phyloP scores from a whole-genome alignment of 2,797 vertebrate species.

The Acanthurus tractus region DNA sequence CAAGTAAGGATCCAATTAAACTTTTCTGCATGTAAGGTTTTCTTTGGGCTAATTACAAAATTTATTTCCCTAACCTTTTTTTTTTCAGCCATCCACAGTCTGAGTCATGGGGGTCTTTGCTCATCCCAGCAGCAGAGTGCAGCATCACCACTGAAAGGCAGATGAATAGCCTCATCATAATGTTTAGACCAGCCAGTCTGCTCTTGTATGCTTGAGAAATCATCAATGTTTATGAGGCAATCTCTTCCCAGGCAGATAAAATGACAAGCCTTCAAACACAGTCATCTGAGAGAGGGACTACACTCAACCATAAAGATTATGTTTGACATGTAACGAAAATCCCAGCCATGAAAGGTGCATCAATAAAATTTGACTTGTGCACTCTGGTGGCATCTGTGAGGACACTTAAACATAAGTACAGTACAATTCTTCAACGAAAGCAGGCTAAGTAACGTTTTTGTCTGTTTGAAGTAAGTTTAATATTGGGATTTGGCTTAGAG shows the following conservation, averaged over 20 bases:
- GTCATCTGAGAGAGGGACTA: conserved; percentile 11
- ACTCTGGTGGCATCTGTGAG: background rate
- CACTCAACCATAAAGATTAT: background rate
- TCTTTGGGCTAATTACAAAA: conserved; percentile 45
- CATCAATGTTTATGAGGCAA: conserved; percentile 42
- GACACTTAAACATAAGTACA: background rate
- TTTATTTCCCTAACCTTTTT: conserved; percentile 49
- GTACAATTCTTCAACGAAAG: background rate
- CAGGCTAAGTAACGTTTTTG: background rate
- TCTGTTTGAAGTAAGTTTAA: background rate
- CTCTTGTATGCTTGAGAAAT: conserved; percentile 54
- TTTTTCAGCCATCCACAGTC: conserved; percentile 37
- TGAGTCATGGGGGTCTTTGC: conserved; percentile 31
- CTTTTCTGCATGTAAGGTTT: conserved; percentile 30
- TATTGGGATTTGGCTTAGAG: background rate
- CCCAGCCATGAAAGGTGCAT: conserved; percentile 3
- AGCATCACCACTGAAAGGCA: conserved; percentile 39
- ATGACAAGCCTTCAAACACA: conserved; percentile 46
- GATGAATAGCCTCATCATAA: conserved; percentile 46
- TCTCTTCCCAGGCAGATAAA: conserved; percentile 46
- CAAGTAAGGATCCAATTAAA: conserved; percentile 28
- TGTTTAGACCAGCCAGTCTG: conserved; percentile 53
- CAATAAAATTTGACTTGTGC: background rate
- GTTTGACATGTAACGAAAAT: conserved; percentile 13
- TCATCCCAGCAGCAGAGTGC: conserved; percentile 42